A percentile compares a stretch with the other conserved stretches of the same genome.
Evolutionary conservation across 2,797 vertebrate genomes (phyloP).

Genomic region (Pipistrellus pipistrellus): DNA sequence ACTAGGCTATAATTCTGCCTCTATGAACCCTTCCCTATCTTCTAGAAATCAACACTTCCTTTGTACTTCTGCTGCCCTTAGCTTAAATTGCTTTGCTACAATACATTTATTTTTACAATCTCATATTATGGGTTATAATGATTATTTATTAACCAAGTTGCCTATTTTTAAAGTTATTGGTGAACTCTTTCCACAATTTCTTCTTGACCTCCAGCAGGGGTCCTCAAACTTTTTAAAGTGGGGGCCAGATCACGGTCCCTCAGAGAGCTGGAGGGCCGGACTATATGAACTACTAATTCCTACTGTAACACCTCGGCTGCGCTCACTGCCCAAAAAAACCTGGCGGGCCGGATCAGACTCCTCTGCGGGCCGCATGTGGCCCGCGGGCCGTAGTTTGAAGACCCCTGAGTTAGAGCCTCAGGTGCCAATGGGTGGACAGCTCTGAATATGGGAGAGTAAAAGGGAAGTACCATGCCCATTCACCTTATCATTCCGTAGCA

Average conservation of each 20-base stretch:
- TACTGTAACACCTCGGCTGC: too few species aligned
- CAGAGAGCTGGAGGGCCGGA: too few species aligned
- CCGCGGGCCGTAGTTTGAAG: too few species aligned
- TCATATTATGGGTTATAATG: slow-evolving; percentile 31
- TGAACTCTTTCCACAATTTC: slow-evolving; percentile 6
- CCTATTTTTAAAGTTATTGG: background rate
- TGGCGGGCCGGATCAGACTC: too few species aligned
- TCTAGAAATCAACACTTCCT: background rate
- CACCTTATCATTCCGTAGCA: background rate
- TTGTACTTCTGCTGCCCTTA: slow-evolving; percentile 24
- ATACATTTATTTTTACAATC: background rate
- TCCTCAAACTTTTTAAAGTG: too few species aligned
- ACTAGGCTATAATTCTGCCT: slow-evolving; percentile 6
- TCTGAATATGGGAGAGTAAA: background rate
- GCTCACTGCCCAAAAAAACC: too few species aligned
- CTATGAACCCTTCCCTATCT: slow-evolving; percentile 9
- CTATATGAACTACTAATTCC: too few species aligned
- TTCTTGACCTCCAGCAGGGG: slow-evolving; percentile 33
- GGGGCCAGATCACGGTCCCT: too few species aligned
- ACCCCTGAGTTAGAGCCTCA: background rate
- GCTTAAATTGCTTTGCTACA: slow-evolving; percentile 36
- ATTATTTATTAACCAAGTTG: slow-evolving; percentile 26
- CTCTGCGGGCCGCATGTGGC: too few species aligned
- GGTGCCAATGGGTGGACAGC: background rate
- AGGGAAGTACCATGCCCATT: background rate